Evolutionary conservation across 1,140 invertebrate species (phyloP), one percentile per base, ranked within the genome.

Genomic region (Thalassaphorura encarpata): DNA sequence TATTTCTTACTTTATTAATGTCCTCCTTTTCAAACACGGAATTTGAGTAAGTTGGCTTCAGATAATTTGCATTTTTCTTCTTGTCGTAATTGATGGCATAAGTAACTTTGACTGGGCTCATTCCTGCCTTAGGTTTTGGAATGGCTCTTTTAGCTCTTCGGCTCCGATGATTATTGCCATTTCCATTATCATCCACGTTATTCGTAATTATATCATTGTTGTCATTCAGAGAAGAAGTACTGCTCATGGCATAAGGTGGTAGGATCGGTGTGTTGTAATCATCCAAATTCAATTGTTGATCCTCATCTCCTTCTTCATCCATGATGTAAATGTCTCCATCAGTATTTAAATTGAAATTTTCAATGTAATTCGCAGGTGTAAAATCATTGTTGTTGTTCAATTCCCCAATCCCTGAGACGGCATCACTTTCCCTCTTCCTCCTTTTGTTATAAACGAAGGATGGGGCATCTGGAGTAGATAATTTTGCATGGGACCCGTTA

Each of bases 1-100:
- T 18, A 18, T 51, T 6, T 45, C 40, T 40, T 21, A 61, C 60
- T 73, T 95, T 93, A 70, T 94, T 84, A 2, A 99, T 93, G 67
- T 95, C 92, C 69, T 89, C 78, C 55, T 77, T 73, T 39, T 75
- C 71, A 54, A 62, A 67, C 16, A 65, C 78, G 60, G 77, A 72
- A 28, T 76, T 73, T 50, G 89, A 94, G 71, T 94, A 95, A 26
- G 87, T 78, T 0, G 95, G 95, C 40, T 87, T 88, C 1, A 98
- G 86, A 80, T 83, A 92, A 63, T 80, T 81, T 28, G 73, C 77
- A 68, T 87, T 83, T 33, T 79, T 73, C 39, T 78, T 75, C n/a
- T 80, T 73, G 62, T 92, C 78, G 70, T 90, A 90, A 75, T 96
- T 94, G 27, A 78, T 72, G 1, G 88, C 87, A 67, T 87, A 86